Percentiles rank a stretch among this genome's conserved stretches.
Conservation (phyloP, 2,113 vertebrate species). For the Peromyscus polionotus region DNA sequence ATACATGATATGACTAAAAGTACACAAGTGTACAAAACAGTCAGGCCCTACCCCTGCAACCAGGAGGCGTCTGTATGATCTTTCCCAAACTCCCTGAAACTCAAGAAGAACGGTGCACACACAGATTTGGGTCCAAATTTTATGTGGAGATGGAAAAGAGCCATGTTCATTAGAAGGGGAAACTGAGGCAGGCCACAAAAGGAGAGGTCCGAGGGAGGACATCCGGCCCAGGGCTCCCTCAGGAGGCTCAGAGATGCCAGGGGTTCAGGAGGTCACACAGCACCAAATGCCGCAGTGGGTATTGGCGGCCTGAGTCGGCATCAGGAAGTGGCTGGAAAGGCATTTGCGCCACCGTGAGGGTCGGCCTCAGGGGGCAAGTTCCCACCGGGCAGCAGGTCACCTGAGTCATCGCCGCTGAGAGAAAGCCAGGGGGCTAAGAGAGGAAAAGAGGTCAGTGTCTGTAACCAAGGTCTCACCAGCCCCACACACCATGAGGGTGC, state of each 20-base stretch:
- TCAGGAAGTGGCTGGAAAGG: not conserved
- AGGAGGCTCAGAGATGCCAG: constrained; percentile 74
- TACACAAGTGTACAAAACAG: not conserved
- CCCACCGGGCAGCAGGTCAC: constrained; percentile 63
- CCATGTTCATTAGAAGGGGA: not conserved
- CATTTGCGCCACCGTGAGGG: not conserved
- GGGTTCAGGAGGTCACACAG: constrained; percentile 61
- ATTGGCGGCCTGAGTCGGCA: not conserved
- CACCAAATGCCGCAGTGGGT: not conserved
- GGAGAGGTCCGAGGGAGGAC: not conserved
- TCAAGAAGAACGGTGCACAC: constrained; percentile 60
- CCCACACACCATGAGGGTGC: not conserved
- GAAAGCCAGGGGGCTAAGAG: constrained; percentile 74
- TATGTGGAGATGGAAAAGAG: constrained; percentile 36
- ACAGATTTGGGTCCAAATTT: constrained; percentile 49
- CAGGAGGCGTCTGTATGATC: too few species aligned
- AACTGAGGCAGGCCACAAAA: constrained; percentile 64
- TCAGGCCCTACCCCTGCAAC: not conserved
- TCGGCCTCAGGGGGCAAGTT: constrained; percentile 54
- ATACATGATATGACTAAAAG: constrained; percentile 33
- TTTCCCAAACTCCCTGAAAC: not conserved
- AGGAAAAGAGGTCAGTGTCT: not conserved
- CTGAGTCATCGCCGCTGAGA: constrained; percentile 59
- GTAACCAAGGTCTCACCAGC: not conserved
- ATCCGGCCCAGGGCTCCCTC: not conserved